Evolutionary conservation across 2,888 invertebrate species (phyloP).

Genomic region (Conus canariensis): DNA sequence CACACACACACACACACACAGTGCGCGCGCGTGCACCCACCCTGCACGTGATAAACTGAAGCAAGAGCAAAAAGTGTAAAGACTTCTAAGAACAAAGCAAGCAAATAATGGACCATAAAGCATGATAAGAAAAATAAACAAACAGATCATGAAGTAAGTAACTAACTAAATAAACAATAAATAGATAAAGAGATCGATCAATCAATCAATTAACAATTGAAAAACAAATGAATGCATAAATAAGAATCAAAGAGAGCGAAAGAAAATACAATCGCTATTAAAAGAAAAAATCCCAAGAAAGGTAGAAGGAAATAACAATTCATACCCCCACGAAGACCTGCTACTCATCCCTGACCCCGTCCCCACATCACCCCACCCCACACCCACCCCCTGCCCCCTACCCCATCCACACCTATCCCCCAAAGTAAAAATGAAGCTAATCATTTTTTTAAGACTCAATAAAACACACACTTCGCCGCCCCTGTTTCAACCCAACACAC

Average conservation of each 20-base stretch:
- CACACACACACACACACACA: too few species aligned
- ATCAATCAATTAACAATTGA: neutral
- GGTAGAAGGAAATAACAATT: too few species aligned
- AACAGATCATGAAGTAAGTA: neutral
- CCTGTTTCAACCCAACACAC: too few species aligned
- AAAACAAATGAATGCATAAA: neutral
- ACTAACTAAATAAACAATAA: neutral
- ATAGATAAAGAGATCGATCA: neutral
- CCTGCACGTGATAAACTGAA: neutral
- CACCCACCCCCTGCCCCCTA: too few species aligned
- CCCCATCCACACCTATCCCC: neutral
- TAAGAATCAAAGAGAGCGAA: neutral
- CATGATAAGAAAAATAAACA: neutral
- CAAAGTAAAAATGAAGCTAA: neutral
- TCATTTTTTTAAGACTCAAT: constrained; percentile 2
- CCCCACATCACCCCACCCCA: neutral
- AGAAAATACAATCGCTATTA: too few species aligned
- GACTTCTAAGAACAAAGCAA: too few species aligned
- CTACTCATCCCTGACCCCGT: too few species aligned
- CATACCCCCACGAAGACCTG: too few species aligned
- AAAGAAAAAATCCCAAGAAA: too few species aligned
- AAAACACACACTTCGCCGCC: neutral
- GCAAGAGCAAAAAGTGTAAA: neutral
- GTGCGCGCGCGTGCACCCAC: too few species aligned
- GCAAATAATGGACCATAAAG: neutral